Evolutionary conservation across 2,797 vertebrate genomes (phyloP), one percentile per base, ranked within the genome.

Genomic region (Acrossocheilus fasciatus): DNA sequence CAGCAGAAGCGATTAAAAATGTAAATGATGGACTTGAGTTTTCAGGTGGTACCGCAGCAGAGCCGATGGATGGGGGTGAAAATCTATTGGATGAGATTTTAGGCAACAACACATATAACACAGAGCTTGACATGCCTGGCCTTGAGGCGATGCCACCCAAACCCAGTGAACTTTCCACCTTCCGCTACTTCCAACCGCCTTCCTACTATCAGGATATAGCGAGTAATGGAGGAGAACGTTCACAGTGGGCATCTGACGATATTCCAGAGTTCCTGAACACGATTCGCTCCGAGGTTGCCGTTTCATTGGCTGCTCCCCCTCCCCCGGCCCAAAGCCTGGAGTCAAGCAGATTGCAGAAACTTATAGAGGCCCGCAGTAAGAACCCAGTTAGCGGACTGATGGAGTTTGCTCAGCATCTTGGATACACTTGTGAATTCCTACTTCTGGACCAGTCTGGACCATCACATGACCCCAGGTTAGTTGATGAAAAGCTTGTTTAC

Each of bases 361-460:
- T 98, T 50, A 93, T 96, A 47, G 97, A 97, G 82, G 97, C 97
- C 91, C 95, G 94, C 89, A 93, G 96, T 89, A 99, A 98, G 94
- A 99, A 99, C 91, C 98, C 97, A 0, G 95, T 99, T 89, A 99
- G 98, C 2, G 98, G 97, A 57, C 95, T 98, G 23, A 96, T 98
- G 82, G 98, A 98, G 36, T 98, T 97, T 39, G 96, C 97, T 26
- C 98, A 98, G 94, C 97, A 96, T 94, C 94, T 95, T 6, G 96
- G 94, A 77, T 96, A 97, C 79, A 96, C 94, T 88, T 99, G 98
- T 79, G 97, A 99, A 92, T 98, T 99, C 75, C 88, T 94, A 87
- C 95, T 99, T 50, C 93, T 99, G 12, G 96, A 98, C 90, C 98
- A 99, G 93, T 97, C 96, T 0, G 98, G 98, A 88, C 98, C 98